Conservation (phyloP, 2,113 vertebrate genomes). For the Acrocephalus kingi region DNA sequence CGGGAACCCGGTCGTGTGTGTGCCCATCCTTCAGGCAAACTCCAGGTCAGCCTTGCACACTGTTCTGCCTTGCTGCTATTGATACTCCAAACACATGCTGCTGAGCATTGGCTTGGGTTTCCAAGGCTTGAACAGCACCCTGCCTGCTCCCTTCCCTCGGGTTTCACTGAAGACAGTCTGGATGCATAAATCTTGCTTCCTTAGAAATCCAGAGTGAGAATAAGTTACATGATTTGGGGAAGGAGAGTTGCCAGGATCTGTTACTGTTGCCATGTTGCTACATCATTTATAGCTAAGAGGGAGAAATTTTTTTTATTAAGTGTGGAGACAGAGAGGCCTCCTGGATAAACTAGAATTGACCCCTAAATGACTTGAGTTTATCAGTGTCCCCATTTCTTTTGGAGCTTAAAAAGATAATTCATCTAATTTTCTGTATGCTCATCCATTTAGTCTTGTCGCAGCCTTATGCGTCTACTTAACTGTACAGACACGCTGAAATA, state of each 20-base stretch:
- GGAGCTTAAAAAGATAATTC: not conserved
- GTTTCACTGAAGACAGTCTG: not conserved
- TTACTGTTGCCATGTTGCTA: not conserved
- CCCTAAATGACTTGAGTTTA: not conserved
- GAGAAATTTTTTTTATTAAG: not conserved
- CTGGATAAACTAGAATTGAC: not conserved
- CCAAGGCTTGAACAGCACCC: not conserved
- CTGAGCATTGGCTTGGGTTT: not conserved
- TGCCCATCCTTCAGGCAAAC: fast-evolving
- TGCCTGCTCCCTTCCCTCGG: not conserved
- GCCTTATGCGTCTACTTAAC: not conserved
- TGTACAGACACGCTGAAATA: not conserved
- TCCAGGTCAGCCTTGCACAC: not conserved
- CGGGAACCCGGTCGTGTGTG: fast-evolving
- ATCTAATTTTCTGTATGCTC: not conserved
- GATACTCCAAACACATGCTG: not conserved
- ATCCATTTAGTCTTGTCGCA: not conserved
- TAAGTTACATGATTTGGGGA: not conserved
- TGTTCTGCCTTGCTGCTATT: not conserved
- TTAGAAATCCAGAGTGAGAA: not conserved
- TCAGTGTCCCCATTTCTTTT: not conserved
- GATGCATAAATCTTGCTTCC: not conserved
- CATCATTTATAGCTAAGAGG: not conserved
- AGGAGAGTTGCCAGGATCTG: not conserved
- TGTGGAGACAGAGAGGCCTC: not conserved